Conservation (phyloP, 1,140 invertebrate species). For the Idris sp. region DNA sequence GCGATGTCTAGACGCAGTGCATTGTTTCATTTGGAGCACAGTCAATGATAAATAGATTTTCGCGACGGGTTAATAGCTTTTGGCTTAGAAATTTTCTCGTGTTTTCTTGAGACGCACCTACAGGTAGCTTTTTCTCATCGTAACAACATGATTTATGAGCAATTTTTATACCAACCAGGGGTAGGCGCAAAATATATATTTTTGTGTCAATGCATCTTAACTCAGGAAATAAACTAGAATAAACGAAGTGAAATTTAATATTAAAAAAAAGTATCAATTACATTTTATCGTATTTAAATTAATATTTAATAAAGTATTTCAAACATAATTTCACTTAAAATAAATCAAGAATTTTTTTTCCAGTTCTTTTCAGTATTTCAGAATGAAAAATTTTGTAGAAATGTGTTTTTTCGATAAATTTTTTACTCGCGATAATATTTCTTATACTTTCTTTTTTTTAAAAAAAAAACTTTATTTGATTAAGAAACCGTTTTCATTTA, state of each 20-base stretch:
- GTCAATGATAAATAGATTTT: slow-evolving; percentile 42
- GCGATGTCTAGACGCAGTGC: slow-evolving; percentile 21
- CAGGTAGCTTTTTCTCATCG: slow-evolving; percentile 7
- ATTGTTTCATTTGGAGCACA: slow-evolving; percentile 33
- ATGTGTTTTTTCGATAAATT: not conserved
- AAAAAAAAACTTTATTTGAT: too few species aligned
- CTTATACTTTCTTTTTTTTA: too few species aligned
- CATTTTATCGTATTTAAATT: too few species aligned
- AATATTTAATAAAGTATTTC: slow-evolving; percentile 1
- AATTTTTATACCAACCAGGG: slow-evolving; percentile 36
- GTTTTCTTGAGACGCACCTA: slow-evolving; percentile 13
- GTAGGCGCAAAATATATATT: slow-evolving; percentile 39
- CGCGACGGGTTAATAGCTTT: slow-evolving; percentile 39
- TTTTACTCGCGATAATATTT: too few species aligned
- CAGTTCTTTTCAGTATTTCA: too few species aligned
- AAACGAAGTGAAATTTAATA: too few species aligned
- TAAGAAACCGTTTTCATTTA: too few species aligned
- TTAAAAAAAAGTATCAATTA: too few species aligned
- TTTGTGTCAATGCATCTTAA: slow-evolving; percentile 28
- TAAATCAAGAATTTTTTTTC: too few species aligned
- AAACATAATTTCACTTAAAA: too few species aligned
- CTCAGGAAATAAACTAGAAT: slow-evolving; percentile 19
- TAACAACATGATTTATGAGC: slow-evolving; percentile 37
- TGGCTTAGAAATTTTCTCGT: slow-evolving; percentile 21
- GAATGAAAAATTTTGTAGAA: not conserved